A percentile compares a stretch with the other conserved stretches of the same genome.
These are phyloP conservation scores for Netelia fuscicornis DNA, from an alignment of 2,888 invertebrate genomes.

Conservation along the genomic window DNA sequence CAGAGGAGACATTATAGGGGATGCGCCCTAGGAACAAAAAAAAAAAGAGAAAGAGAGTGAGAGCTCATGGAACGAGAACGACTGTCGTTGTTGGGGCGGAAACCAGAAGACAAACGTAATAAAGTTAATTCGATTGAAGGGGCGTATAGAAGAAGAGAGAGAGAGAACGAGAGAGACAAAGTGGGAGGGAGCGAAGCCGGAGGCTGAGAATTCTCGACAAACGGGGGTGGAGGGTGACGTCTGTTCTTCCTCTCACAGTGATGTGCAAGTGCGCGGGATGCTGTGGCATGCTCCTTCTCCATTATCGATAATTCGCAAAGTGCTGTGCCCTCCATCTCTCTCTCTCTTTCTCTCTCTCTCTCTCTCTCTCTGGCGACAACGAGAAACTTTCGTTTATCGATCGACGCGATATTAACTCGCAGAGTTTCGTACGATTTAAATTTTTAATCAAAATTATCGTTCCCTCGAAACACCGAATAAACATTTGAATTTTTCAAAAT, in stretches of 20 bases:
- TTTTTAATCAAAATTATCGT: not conserved
- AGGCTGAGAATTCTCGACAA: conserved; percentile 55
- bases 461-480: not conserved
- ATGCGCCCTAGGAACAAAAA: conserved; percentile 43
- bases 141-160: conserved; percentile 14
- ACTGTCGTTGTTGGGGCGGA: conserved; percentile 78
- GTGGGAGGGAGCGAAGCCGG: conserved; percentile 36
- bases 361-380: not conserved
- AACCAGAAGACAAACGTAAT: conserved; percentile 83
- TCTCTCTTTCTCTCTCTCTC: not conserved
- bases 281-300: conserved; percentile 42
- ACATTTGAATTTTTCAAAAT: not conserved
- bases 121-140: conserved; percentile 83
- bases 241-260: conserved; percentile 76
- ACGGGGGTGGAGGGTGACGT: conserved; percentile 70
- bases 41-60: conserved; percentile 38
- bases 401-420: conserved; percentile 10
- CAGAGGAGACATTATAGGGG: conserved; percentile 61
- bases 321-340: conserved; percentile 21
- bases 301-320: conserved; percentile 61
- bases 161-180: not conserved
- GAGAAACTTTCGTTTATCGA: conserved; percentile 1
- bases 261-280: conserved; percentile 17
- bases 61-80: conserved; percentile 63
- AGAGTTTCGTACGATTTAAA: not conserved